These are phyloP conservation scores for Notoglanidium macrostoma DNA, from an alignment of 2,797 vertebrate species.

Conservation along the genomic window DNA sequence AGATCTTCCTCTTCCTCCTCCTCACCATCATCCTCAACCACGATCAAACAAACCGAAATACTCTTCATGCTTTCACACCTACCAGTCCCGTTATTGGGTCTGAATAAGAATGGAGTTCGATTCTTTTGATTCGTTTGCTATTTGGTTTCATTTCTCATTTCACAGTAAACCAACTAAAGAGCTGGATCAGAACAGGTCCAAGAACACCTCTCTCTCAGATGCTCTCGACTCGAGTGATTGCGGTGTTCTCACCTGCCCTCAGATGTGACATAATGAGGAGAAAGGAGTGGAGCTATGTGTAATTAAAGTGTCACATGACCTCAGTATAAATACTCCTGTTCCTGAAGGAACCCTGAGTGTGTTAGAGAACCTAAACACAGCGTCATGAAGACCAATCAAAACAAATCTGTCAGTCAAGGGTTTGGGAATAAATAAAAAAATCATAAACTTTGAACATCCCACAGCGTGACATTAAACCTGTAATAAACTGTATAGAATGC, in stretches of 20 bases:
- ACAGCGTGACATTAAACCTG: too few species aligned
- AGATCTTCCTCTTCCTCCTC: neutral
- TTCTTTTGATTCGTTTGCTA: neutral
- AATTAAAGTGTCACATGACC: neutral
- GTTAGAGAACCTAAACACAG: neutral
- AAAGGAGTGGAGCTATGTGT: neutral
- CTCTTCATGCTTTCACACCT: neutral
- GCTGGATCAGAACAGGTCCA: neutral
- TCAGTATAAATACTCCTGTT: neutral
- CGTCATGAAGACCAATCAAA: neutral
- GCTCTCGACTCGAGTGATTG: neutral
- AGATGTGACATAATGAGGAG: neutral
- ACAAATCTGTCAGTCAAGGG: neutral
- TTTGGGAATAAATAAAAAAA: too few species aligned
- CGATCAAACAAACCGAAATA: neutral
- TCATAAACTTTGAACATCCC: too few species aligned
- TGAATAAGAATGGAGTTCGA: neutral
- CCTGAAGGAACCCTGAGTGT: neutral
- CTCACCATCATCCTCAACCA: neutral
- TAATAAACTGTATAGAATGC: too few species aligned
- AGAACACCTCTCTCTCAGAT: neutral
- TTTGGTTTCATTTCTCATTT: neutral
- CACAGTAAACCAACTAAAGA: neutral
- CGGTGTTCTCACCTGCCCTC: neutral
- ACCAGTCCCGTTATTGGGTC: neutral